These are phyloP conservation scores for Benthosema pterotum DNA, from an alignment of 2,797 vertebrate species.

Conservation along the genomic window DNA sequence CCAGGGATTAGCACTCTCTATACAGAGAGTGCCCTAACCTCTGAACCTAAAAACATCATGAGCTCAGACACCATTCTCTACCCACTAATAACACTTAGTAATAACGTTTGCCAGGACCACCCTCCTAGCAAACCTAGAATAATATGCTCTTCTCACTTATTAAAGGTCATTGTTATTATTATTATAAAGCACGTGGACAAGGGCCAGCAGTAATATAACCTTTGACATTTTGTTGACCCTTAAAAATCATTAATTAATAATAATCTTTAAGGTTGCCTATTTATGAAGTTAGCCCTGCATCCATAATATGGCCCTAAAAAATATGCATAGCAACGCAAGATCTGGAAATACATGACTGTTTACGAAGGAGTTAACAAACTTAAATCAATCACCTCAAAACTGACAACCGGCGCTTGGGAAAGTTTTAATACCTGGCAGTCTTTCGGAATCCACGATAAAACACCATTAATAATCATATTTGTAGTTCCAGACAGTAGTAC, in stretches of 20 bases:
- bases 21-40: slow-evolving; percentile 64
- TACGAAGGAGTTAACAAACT: slow-evolving; percentile 2
- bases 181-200: too few species aligned
- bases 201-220: too few species aligned
- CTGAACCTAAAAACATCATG: slow-evolving; percentile 69
- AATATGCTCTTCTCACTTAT: slow-evolving; percentile 17
- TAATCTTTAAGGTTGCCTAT: slow-evolving; percentile 45
- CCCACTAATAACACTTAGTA: slow-evolving; percentile 66
- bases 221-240: too few species aligned
- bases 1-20: slow-evolving; percentile 69
- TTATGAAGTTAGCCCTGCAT: slow-evolving; percentile 35
- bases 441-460: slow-evolving; percentile 3
- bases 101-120: slow-evolving; percentile 58
- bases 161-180: too few species aligned
- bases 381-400: slow-evolving; percentile 28
- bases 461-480: background rate
- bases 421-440: slow-evolving; percentile 12
- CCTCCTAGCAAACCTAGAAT: slow-evolving; percentile 44
- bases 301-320: slow-evolving; percentile 26
- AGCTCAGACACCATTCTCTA: slow-evolving; percentile 61
- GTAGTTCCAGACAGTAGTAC: background rate
- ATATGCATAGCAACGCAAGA: slow-evolving; percentile 16
- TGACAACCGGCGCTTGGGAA: slow-evolving; percentile 23
- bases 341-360: slow-evolving; percentile 22
- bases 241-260: too few species aligned